These are phyloP conservation scores for Amorpha juglandis DNA, from an alignment of 2,888 invertebrate species.

Conservation along the genomic window DNA sequence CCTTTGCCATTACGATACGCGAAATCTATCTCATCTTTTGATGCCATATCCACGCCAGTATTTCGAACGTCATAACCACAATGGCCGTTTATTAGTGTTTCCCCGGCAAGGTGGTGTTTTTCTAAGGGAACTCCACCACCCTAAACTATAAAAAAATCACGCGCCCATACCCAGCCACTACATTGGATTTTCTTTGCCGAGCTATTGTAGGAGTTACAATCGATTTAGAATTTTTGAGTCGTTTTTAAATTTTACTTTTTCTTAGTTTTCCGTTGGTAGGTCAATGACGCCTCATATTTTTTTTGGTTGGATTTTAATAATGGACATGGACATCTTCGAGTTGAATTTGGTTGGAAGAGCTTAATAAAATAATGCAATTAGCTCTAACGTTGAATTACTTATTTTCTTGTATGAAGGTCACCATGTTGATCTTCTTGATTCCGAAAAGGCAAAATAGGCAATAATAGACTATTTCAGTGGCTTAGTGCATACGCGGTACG, in stretches of 20 bases:
- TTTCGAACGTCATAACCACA: slow-evolving; percentile 38
- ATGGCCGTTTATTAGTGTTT: slow-evolving; percentile 73
- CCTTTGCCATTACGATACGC: no score
- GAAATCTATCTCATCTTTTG: background rate
- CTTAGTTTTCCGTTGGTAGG: background rate
- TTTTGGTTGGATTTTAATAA: no score
- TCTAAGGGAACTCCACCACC: slow-evolving; percentile 66
- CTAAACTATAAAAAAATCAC: slow-evolving; percentile 78
- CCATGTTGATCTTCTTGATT: no score
- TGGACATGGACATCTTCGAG: no score
- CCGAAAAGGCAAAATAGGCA: no score
- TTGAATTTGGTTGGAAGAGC: no score
- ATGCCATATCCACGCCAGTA: slow-evolving; percentile 42
- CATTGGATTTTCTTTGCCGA: slow-evolving; percentile 27
- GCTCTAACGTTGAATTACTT: no score
- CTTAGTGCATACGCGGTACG: no score
- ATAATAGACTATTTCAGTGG: no score
- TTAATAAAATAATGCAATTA: no score
- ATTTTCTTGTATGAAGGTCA: no score
- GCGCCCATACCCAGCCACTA: slow-evolving; percentile 44
- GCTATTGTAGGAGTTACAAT: slow-evolving; percentile 16
- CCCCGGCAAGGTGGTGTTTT: slow-evolving; percentile 73
- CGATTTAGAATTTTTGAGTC: slow-evolving; percentile 33
- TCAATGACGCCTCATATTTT: no score
- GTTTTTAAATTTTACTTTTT: slow-evolving; percentile 13